phyloP scores from a whole-genome alignment of 2,113 vertebrate genomes.

The Macroglossus sobrinus region DNA sequence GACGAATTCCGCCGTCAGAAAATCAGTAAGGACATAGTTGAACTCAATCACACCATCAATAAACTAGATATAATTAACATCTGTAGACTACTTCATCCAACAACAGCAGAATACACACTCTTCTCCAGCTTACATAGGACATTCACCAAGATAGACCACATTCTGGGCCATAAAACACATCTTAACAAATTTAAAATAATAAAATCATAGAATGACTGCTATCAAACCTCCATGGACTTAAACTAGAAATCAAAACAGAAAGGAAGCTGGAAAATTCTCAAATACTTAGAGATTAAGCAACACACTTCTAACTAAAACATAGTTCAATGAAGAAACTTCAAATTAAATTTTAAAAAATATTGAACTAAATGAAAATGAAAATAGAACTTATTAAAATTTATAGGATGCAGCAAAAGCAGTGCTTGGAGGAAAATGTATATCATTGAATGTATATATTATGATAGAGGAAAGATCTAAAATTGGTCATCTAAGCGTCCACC shows the following conservation, averaged over 20 bases:
- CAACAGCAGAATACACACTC: neutral
- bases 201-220: neutral
- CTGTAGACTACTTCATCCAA: neutral
- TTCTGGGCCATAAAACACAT: neutral
- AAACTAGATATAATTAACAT: neutral
- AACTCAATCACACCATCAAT: neutral
- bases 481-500: neutral
- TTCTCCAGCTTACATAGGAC: neutral
- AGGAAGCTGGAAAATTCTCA: neutral
- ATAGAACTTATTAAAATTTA: neutral
- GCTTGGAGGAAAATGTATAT: neutral
- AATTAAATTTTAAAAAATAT: conserved; percentile 18
- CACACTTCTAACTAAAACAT: neutral
- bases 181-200: neutral
- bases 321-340: conserved; percentile 7
- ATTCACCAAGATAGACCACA: neutral
- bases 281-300: neutral
- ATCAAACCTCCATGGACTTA: neutral
- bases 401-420: neutral
- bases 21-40: neutral
- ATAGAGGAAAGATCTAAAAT: neutral
- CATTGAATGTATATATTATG: neutral
- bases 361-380: neutral
- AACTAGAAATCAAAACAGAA: neutral
- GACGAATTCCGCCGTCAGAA: neutral